These are phyloP conservation scores for Halocynthia roretzi DNA, from an alignment of 23 tunicate species.

Conservation along the genomic window DNA sequence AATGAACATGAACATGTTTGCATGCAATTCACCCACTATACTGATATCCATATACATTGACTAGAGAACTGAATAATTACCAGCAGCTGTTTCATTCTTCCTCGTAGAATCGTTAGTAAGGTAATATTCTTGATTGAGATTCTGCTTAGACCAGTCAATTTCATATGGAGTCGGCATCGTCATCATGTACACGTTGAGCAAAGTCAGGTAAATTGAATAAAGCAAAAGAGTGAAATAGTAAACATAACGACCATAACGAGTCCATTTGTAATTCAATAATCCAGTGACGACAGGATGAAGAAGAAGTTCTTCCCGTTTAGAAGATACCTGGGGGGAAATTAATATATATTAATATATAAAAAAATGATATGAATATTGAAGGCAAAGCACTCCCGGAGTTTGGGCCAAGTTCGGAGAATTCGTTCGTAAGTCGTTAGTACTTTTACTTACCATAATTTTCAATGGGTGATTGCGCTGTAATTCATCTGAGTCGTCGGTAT, in stretches of 20 bases:
- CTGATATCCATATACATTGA: too few species aligned
- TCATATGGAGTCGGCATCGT: conserved; percentile 65
- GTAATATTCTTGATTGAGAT: too few species aligned
- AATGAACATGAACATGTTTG: too few species aligned
- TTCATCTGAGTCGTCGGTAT: conserved; percentile 53
- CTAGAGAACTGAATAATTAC: too few species aligned
- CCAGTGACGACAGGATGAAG: conserved; percentile 95
- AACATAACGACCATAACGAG: conserved; percentile 80
- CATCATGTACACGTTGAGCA: conserved; percentile 90
- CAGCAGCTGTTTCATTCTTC: too few species aligned
- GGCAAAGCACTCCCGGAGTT: background rate
- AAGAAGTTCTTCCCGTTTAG: conserved; percentile 80
- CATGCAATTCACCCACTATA: too few species aligned
- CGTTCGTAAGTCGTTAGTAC: background rate
- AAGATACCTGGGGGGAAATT: conserved; percentile 38
- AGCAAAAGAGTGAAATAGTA: conserved; percentile 66
- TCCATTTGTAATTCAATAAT: conserved; percentile 86
- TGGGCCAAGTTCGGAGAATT: too few species aligned
- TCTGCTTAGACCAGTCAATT: conserved; percentile 45
- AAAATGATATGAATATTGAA: background rate
- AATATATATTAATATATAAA: background rate
- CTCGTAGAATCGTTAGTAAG: too few species aligned
- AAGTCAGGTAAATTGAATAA: conserved; percentile 41
- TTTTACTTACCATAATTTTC: conserved; percentile 67
- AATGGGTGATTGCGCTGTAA: conserved; percentile 80